These are phyloP conservation scores for Gallinago stenura DNA, from an alignment of 2,797 vertebrate species.

Conservation along the genomic window DNA sequence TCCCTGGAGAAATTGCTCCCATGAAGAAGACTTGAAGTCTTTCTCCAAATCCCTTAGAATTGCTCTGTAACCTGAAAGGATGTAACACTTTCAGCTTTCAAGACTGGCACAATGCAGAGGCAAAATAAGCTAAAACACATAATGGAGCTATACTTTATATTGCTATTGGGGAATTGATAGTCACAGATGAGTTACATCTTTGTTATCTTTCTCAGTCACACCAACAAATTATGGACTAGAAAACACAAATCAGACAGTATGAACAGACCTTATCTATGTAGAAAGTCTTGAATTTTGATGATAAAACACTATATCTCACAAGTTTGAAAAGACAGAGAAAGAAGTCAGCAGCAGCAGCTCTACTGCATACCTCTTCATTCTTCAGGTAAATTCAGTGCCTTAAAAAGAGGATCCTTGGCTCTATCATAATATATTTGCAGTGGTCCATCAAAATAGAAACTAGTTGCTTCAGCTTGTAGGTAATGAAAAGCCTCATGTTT, in stretches of 20 bases:
- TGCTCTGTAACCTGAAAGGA: not conserved
- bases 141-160: not conserved
- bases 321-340: not conserved
- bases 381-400: not conserved
- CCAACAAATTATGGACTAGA: not conserved
- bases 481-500: not conserved
- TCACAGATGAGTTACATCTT: not conserved
- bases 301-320: not conserved
- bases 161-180: not conserved
- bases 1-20: not conserved
- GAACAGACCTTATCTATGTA: not conserved
- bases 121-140: not conserved
- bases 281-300: not conserved
- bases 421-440: not conserved
- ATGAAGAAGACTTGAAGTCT: not conserved
- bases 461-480: not conserved
- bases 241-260: not conserved
- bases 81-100: not conserved
- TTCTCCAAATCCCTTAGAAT: not conserved
- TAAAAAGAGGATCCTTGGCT: not conserved
- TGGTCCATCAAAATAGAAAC: not conserved
- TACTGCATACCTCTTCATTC: not conserved
- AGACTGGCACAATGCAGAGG: not conserved
- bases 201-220: not conserved
- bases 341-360: not conserved